Base-by-base conservation (phyloP, 2,888 invertebrate species). In the Resseliella maxima region DNA sequence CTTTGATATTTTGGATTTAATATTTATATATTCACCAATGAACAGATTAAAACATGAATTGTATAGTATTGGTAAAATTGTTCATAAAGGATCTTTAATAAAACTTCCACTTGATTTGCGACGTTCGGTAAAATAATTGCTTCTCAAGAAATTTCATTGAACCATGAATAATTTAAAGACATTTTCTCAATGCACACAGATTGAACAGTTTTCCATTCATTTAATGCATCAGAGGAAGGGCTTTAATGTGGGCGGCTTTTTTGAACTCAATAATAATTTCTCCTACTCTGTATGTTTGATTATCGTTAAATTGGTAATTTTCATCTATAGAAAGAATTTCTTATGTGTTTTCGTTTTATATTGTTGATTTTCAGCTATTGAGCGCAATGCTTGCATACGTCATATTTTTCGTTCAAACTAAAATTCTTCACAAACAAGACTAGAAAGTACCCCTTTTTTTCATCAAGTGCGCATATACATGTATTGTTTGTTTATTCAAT, bases 191-290 rank as follows among this genome's bases (percentile, higher is more conserved):
- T 50, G 2, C 21, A 18, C 3, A 15, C 15, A 72, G 72, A 31
- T 72, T 31, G 72, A 72, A 0, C 31, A 31, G 15, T 72, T 72
- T 72, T 72, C 72, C 0, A 72, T 72, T 72, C 15, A 72, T 72
- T 72, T 72, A 35, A 5, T 27, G 35, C 72, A 72, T 18, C 72
- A 72, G n/a, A 72, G 31, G 31, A 72, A 72, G 15, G 3, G 31
- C 31, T 31, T 72, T 18, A 72, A 31, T 2, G 31, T 31, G 5
- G 72, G 72, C 15, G 72, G 72, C 72, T 31, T 31, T 31, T 72
- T 72, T 72, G 72, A 72, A 5, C 35, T 72, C 31, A 35, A 72
- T 31, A 72, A 72, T 31, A 72, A 31, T n/a, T 72, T 72, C 18
- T 72, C 31, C 3, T 72, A 31, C 31, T 72, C 72, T 31, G 72